Conservation (phyloP, 2,797 vertebrate species). For the Anableps anableps region DNA sequence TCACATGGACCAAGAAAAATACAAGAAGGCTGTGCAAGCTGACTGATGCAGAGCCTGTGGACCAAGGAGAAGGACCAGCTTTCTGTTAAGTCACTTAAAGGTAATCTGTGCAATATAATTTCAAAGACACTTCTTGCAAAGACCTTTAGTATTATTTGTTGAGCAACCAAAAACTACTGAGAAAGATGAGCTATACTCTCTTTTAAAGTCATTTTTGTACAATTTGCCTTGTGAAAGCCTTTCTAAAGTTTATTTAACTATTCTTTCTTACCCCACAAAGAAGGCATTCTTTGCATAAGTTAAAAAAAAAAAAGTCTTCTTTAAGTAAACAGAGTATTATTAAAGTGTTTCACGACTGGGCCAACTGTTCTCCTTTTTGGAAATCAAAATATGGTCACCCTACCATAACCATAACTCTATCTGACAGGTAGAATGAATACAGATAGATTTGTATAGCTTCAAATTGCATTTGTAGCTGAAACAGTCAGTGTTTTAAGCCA, state of each 20-base stretch:
- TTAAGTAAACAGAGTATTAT: not conserved
- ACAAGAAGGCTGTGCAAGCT: not conserved
- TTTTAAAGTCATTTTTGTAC: not conserved
- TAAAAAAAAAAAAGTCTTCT: not conserved
- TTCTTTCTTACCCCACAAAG: not conserved
- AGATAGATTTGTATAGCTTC: not conserved
- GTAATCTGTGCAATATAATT: not conserved
- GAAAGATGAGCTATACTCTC: not conserved
- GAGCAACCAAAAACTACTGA: not conserved
- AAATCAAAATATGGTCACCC: not conserved
- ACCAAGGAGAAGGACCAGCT: not conserved
- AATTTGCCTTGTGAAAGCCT: not conserved
- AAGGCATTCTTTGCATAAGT: not conserved
- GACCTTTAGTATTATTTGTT: not conserved
- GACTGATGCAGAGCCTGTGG: too few species aligned
- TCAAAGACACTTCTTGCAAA: not conserved
- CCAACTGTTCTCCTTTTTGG: not conserved
- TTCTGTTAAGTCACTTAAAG: not conserved
- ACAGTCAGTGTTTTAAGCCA: not conserved
- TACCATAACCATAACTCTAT: not conserved
- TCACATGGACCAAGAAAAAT: not conserved
- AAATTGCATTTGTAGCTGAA: not conserved
- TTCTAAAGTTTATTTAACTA: not conserved
- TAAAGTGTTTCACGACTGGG: not conserved
- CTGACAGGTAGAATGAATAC: not conserved